phyloP scores from a whole-genome alignment of 2,888 invertebrate species.

The Lamellibrachia satsuma region DNA sequence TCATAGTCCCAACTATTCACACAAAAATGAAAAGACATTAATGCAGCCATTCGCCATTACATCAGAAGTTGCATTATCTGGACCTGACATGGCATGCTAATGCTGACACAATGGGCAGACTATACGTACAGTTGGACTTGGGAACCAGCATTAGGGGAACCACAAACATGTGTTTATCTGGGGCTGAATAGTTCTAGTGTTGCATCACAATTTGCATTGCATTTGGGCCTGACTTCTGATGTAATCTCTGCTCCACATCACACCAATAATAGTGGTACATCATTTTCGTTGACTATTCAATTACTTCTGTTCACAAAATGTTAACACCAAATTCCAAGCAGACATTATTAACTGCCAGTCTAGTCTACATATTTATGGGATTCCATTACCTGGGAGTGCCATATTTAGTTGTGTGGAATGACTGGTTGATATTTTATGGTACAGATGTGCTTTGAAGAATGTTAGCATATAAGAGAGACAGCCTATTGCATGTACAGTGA shows the following conservation, averaged over 20 bases:
- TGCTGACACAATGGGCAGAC: neutral
- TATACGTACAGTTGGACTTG: neutral
- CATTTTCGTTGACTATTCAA: neutral
- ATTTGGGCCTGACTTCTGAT: neutral
- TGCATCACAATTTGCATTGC: neutral
- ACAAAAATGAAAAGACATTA: neutral
- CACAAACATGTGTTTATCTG: constrained; percentile 1
- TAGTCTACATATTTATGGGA: neutral
- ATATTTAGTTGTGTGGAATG: neutral
- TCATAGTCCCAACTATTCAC: no score
- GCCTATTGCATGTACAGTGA: neutral
- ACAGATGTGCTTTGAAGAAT: no score
- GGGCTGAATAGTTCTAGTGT: neutral
- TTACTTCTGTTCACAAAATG: neutral
- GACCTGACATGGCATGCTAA: neutral
- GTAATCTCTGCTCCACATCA: neutral
- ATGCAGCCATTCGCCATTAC: neutral
- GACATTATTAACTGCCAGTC: neutral
- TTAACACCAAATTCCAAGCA: neutral
- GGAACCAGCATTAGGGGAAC: neutral
- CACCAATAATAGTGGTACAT: neutral
- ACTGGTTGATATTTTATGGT: no score
- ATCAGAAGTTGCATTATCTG: neutral
- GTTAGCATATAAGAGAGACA: neutral
- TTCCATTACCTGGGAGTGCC: neutral